A percentile compares a stretch with the other conserved stretches of the same genome.
Evolutionary conservation across 2,113 vertebrate species (phyloP).

Genomic region (Coryphaenoides rupestris): DNA sequence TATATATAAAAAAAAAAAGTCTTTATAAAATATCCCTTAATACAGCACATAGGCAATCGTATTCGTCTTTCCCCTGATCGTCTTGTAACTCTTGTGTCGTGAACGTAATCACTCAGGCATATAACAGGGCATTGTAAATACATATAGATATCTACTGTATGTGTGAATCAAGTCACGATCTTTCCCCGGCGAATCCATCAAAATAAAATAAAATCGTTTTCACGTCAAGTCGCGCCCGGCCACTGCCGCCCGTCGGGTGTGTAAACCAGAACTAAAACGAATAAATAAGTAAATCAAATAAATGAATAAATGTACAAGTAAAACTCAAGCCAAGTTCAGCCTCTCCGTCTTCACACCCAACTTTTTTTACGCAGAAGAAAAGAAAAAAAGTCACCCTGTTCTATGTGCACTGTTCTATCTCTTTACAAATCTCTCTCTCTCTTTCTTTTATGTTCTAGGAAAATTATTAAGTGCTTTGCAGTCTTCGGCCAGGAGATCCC

Average conservation of each 20-base stretch:
- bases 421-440: conserved; percentile 15
- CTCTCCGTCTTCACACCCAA: conserved; percentile 82
- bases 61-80: conserved; percentile 44
- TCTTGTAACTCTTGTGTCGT: conserved; percentile 29
- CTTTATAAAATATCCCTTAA: conserved; percentile 61
- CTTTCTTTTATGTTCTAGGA: conserved; percentile 21
- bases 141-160: background rate
- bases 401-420: conserved; percentile 83
- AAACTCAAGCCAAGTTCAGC: conserved; percentile 85
- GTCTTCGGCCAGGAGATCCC: conserved; percentile 81
- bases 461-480: conserved; percentile 84
- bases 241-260: conserved; percentile 14
- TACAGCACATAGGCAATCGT: conserved; percentile 72
- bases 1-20: too few species aligned
- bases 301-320: conserved; percentile 8
- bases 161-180: conserved; percentile 34
- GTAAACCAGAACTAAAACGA: conserved; percentile 4
- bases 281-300: conserved; percentile 21
- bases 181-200: conserved; percentile 25
- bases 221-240: background rate
- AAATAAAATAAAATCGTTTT: background rate
- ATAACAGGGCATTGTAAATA: conserved; percentile 61
- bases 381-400: conserved; percentile 76
- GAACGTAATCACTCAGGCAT: conserved; percentile 64
- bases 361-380: conserved; percentile 56